Percentiles rank a stretch among this genome's conserved stretches.
phyloP scores from a whole-genome alignment of 2,113 vertebrate species.

The Otis tarda region DNA sequence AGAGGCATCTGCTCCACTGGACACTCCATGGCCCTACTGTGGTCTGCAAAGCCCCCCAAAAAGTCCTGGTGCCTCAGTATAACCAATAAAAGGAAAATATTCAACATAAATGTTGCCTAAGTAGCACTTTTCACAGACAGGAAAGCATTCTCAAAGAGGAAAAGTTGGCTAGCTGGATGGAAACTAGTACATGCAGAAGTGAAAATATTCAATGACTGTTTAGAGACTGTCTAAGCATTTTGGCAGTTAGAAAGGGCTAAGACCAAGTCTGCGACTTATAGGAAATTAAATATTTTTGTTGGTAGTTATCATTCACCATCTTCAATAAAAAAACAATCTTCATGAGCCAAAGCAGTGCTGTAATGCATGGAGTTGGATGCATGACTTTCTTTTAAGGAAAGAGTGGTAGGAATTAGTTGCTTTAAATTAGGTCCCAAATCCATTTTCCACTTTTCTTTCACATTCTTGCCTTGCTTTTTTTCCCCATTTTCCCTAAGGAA shows the following conservation, averaged over 20 bases:
- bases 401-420: background rate
- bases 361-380: background rate
- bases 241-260: background rate
- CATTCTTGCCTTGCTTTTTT: background rate
- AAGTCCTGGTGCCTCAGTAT: background rate
- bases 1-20: background rate
- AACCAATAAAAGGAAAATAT: background rate
- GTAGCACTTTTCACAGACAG: background rate
- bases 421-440: background rate
- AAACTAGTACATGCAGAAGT: background rate
- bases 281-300: slow-evolving; percentile 49
- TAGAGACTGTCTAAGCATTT: slow-evolving; percentile 7
- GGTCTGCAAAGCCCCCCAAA: background rate
- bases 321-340: background rate
- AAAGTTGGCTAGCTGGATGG: background rate
- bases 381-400: background rate
- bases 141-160: background rate
- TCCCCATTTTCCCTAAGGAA: background rate
- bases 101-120: background rate
- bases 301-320: slow-evolving; percentile 8
- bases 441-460: background rate
- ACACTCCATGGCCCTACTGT: background rate
- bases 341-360: background rate
- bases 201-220: background rate
- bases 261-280: background rate